These are phyloP conservation scores for Drepanosiphum platanoidis DNA, from an alignment of 2,888 invertebrate genomes.

Conservation along the genomic window DNA sequence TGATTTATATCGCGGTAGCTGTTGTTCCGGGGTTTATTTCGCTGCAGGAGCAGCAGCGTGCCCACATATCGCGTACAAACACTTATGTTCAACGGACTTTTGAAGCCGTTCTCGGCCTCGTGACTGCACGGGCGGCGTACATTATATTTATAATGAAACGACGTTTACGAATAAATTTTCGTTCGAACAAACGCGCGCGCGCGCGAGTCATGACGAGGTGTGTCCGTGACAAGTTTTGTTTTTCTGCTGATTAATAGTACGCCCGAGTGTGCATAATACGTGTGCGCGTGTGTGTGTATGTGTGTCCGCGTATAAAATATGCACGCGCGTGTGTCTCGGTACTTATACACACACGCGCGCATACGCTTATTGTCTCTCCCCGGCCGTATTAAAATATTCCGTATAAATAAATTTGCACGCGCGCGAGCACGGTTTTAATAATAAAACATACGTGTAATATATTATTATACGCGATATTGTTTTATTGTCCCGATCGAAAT, in stretches of 20 bases:
- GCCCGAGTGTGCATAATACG: background rate
- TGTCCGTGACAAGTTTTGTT: conserved; percentile 35
- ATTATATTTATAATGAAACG: background rate
- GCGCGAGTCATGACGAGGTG: background rate
- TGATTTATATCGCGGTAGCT: too few species aligned
- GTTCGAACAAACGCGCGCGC: background rate
- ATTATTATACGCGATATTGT: too few species aligned
- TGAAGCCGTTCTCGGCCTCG: background rate
- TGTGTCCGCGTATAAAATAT: background rate
- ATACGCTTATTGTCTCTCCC: too few species aligned
- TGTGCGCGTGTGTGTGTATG: background rate
- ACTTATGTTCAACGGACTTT: background rate
- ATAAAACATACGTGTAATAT: too few species aligned
- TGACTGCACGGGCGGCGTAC: background rate
- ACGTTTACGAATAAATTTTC: conserved; percentile 12
- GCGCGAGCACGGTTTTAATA: too few species aligned
- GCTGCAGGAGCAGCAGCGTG: too few species aligned
- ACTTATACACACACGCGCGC: too few species aligned
- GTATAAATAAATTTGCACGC: too few species aligned
- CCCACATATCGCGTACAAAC: too few species aligned
- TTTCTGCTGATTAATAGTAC: conserved; percentile 24
- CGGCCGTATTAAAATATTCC: too few species aligned
- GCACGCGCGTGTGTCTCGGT: too few species aligned
- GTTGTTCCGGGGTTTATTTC: too few species aligned
- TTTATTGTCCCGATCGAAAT: background rate